Base-by-base conservation (phyloP, 1,140 invertebrate genomes). In the Melanaphis sacchari region DNA sequence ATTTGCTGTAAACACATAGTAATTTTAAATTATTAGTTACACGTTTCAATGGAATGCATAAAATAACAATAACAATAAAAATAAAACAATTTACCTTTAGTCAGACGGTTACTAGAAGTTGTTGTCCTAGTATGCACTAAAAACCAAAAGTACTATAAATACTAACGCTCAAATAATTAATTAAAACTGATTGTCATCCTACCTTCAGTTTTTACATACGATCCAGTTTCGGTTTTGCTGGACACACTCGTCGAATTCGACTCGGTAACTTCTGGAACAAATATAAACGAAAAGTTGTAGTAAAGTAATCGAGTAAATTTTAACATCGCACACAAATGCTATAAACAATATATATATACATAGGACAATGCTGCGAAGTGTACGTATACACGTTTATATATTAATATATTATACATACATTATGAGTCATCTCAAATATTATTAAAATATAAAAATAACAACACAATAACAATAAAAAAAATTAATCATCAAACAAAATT, bases 1-100 rank as follows among this genome's bases (percentile, higher is more conserved):
- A 46, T 94, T 94, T 93, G 94, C 93, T 94, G 87, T 94, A 87
- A 92, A 94, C 93, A 94, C 93, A 94, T 41, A 85, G 9, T 41
- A 31, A 41, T 40, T 40, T 76, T 18, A 18, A n/a, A 84, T 26
- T 31, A 84, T 31, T 40, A 43, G 31, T 22, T 82, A 8, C 36
- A 38, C 7, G 2, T 24, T n/a, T n/a, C n/a, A 15, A 18, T 18
- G 15, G 6, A 6, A 31, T 26, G 24, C 31, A 59, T 54, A 59
- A n/a, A n/a, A 76, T 76, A 76, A 76, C 11, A n/a, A 76, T 76
- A 76, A 76, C 11, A n/a, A 66, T 59, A 66, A 18, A 76, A 76
- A 76, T 1, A 76, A 76, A 18, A 1, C 93, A 26, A 94, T 38
- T 43, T 93, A 90, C 84, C 84, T 76, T 93, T 93, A 76, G 87